Percentiles rank a stretch among this genome's conserved stretches.
Conservation (phyloP, 2,797 vertebrate genomes). For the Thaleichthys pacificus region DNA sequence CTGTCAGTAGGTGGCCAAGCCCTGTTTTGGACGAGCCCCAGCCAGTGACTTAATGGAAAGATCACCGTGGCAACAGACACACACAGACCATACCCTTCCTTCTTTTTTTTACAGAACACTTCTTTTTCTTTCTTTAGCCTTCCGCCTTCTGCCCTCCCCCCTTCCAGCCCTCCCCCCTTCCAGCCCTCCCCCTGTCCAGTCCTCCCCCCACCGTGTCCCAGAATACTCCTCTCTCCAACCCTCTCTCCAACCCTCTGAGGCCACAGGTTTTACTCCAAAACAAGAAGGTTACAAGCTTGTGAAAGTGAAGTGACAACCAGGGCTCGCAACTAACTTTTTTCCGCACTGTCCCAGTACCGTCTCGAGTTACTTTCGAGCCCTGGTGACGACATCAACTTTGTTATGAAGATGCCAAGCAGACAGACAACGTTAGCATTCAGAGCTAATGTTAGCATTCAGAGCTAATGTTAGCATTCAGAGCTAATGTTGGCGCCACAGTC, state of each 20-base stretch:
- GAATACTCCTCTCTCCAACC: slow-evolving; percentile 29
- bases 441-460: slow-evolving; percentile 8
- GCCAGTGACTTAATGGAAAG: slow-evolving; percentile 72
- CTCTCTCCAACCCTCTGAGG: slow-evolving; percentile 36
- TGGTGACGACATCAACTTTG: background rate
- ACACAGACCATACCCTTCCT: slow-evolving; percentile 54
- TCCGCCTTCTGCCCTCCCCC: slow-evolving; percentile 20
- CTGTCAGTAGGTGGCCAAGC: slow-evolving; percentile 51
- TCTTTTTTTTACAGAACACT: slow-evolving; percentile 53
- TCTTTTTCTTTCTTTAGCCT: slow-evolving; percentile 44
- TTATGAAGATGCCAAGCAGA: slow-evolving; percentile 28
- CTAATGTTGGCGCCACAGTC: slow-evolving; percentile 25
- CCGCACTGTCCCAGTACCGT: no score
- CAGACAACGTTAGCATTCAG: slow-evolving; percentile 14
- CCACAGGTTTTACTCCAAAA: slow-evolving; percentile 45
- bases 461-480: slow-evolving; percentile 8
- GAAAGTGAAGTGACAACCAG: slow-evolving; percentile 4
- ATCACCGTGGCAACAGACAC: slow-evolving; percentile 69
- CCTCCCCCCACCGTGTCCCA: background rate
- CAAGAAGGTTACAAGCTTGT: slow-evolving; percentile 1
- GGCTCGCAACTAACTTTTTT: no score
- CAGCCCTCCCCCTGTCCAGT: no score
- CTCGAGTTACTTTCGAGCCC: no score
- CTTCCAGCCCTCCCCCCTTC: no score
- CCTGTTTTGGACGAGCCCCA: slow-evolving; percentile 62